Evolutionary conservation across 2,113 vertebrate species (phyloP).

Genomic region (Nothocercus nigrocapillus): DNA sequence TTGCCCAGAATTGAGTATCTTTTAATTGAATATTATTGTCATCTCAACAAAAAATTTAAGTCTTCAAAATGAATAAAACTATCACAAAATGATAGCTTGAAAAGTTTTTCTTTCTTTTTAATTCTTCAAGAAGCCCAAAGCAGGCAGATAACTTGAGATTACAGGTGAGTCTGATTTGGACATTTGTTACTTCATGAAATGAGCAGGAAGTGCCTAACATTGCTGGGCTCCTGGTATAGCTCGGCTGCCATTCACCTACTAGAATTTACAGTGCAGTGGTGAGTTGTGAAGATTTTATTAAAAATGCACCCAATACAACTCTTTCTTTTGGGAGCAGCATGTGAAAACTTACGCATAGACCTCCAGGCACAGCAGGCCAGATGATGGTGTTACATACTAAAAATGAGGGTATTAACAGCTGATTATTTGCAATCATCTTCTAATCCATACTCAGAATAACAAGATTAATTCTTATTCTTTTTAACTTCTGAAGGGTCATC

Average conservation of each 20-base stretch:
- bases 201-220: neutral
- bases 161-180: neutral
- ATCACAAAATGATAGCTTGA: neutral
- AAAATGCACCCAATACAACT: neutral
- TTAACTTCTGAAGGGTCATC: neutral
- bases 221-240: too few relatives aligned
- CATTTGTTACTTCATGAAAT: neutral
- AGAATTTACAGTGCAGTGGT: neutral
- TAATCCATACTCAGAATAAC: neutral
- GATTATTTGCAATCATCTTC: fast-evolving
- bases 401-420: neutral
- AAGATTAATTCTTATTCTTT: neutral
- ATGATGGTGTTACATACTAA: neutral
- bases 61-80: neutral
- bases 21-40: neutral
- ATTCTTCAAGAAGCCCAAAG: neutral
- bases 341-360: neutral
- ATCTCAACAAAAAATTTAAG: neutral
- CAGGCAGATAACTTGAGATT: neutral
- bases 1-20: neutral
- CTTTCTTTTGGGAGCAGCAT: neutral
- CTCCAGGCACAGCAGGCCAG: neutral
- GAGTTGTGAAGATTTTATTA: neutral
- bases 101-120: neutral
- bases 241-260: neutral